phyloP scores from a whole-genome alignment of 2,113 vertebrate species.

The Sialia sialis region DNA sequence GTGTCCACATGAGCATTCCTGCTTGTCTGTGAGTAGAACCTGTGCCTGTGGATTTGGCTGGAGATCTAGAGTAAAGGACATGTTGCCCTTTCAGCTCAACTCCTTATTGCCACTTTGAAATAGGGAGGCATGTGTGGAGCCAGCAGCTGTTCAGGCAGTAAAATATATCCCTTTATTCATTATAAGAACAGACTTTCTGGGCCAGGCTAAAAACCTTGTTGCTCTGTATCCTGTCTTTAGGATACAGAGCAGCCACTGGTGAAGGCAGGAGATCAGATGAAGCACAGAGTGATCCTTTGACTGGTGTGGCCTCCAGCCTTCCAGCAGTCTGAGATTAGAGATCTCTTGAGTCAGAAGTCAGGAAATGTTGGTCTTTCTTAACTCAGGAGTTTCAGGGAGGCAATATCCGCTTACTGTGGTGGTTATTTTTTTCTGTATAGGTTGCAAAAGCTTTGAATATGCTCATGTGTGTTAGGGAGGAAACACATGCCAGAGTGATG shows the following conservation, averaged over 20 bases:
- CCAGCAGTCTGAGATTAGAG: not conserved
- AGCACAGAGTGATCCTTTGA: not conserved
- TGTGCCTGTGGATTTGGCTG: constrained; percentile 36
- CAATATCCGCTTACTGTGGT: not conserved
- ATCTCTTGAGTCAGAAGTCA: not conserved
- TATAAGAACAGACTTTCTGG: not conserved
- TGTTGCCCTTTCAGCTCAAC: constrained; percentile 21
- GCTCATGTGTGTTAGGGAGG: not conserved
- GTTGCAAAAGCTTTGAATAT: not conserved
- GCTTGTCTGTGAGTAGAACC: constrained; percentile 2
- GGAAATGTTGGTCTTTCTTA: not conserved
- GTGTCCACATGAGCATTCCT: constrained; percentile 1
- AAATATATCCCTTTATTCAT: not conserved
- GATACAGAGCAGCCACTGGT: not conserved
- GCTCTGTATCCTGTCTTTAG: not conserved
- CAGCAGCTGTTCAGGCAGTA: not conserved
- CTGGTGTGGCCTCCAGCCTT: not conserved
- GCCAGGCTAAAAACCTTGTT: not conserved
- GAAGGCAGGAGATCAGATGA: not conserved
- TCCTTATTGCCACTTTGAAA: constrained; percentile 3
- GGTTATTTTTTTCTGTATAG: not conserved
- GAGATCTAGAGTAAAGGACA: constrained; percentile 36
- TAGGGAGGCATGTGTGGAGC: not conserved
- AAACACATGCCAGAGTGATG: not conserved
- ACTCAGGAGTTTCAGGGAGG: not conserved